These are phyloP conservation scores for Copsychus sechellarum DNA, from an alignment of 2,113 vertebrate species.

Conservation along the genomic window DNA sequence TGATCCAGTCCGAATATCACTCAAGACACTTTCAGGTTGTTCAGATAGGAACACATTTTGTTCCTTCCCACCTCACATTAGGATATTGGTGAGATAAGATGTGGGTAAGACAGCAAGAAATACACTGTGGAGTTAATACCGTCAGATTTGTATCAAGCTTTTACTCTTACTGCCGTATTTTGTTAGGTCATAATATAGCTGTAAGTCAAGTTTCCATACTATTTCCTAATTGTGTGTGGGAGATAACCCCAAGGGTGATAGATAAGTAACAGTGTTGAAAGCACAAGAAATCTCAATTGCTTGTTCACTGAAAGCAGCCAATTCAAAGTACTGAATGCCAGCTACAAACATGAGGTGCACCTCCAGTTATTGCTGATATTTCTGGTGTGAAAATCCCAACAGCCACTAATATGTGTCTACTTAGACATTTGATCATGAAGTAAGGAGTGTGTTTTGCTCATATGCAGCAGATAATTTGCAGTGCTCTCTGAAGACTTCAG, in stretches of 20 bases:
- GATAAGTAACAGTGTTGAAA: background rate
- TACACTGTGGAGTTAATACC: background rate
- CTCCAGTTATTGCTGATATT: background rate
- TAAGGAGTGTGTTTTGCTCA: background rate
- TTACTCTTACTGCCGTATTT: background rate
- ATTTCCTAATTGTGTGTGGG: background rate
- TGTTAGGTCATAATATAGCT: background rate
- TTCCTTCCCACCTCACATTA: background rate
- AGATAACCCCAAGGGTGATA: background rate
- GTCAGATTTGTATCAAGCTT: background rate
- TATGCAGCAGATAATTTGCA: background rate
- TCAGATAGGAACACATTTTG: background rate
- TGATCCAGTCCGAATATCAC: background rate
- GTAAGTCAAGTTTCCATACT: background rate
- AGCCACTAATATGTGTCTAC: background rate
- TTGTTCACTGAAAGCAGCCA: background rate
- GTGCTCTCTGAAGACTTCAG: background rate
- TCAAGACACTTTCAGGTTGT: background rate
- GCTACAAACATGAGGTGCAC: background rate
- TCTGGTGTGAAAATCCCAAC: background rate
- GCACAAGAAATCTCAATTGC: background rate
- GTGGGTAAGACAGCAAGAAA: background rate
- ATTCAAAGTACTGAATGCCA: background rate
- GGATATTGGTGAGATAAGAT: background rate
- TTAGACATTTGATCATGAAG: background rate